Conservation (phyloP, 2,888 invertebrate genomes). For the Campoletis raptor region DNA sequence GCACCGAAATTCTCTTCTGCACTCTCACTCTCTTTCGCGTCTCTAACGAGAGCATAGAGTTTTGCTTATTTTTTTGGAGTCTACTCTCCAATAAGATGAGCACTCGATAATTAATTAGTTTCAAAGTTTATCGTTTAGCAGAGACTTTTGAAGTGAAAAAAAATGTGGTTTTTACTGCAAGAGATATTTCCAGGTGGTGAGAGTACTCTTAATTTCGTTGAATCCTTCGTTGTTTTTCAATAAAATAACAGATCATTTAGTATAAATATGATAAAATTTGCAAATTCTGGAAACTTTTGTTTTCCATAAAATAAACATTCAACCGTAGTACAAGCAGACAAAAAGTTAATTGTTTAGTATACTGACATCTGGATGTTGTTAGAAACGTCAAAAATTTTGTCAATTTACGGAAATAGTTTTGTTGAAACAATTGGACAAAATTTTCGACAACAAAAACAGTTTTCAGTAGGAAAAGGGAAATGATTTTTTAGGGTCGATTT, state of each 20-base stretch:
- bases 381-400: no score
- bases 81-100: not conserved
- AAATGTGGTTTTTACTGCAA: not conserved
- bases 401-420: not conserved
- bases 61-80: not conserved
- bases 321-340: not conserved
- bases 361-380: no score
- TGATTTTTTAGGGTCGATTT: not conserved
- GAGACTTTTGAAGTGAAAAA: not conserved
- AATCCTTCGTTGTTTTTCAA: not conserved
- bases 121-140: not conserved
- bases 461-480: not conserved
- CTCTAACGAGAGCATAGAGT: not conserved
- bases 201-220: not conserved
- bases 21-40: not conserved
- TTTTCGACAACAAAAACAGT: no score
- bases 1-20: not conserved
- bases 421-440: not conserved
- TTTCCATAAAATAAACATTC: not conserved
- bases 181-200: not conserved
- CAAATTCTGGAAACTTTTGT: not conserved
- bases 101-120: conserved; percentile 16
- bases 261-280: not conserved
- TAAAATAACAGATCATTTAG: not conserved
- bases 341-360: no score